Percentiles rank a stretch among this genome's conserved stretches.
Conservation (phyloP, 92 coral and sea anemone species). For the Zoanthus gigantus region DNA sequence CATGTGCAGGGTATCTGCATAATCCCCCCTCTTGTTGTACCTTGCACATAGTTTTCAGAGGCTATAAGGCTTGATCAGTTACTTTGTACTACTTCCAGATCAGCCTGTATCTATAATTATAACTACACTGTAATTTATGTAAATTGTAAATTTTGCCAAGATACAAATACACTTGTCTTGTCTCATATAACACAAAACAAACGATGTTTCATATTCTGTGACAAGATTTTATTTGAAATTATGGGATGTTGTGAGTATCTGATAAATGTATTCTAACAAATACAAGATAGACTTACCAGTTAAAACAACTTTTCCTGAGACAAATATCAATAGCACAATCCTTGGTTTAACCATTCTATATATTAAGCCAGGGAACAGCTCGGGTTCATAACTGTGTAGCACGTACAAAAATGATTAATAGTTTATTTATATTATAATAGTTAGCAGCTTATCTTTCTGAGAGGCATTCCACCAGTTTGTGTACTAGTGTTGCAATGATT, state of each 20-base stretch:
- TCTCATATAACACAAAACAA: too few species aligned
- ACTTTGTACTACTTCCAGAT: too few species aligned
- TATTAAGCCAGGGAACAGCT: conserved; percentile 95
- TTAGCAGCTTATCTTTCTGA: background rate
- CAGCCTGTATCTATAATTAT: too few species aligned
- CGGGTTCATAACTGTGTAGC: conserved; percentile 90
- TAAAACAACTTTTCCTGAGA: conserved; percentile 96
- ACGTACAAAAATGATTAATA: background rate
- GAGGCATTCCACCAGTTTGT: background rate
- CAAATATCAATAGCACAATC: conserved; percentile 93
- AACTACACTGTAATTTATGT: too few species aligned
- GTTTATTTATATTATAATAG: background rate
- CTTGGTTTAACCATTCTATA: conserved; percentile 99
- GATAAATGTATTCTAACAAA: background rate
- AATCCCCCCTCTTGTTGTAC: too few species aligned
- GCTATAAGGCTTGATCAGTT: too few species aligned
- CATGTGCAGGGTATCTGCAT: too few species aligned
- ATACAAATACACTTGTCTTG: too few species aligned
- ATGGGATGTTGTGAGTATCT: background rate
- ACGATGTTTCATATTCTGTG: background rate
- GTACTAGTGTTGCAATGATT: too few species aligned
- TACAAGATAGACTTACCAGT: conserved; percentile 73
- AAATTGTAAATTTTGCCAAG: too few species aligned
- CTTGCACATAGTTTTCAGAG: too few species aligned
- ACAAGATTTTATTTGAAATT: background rate